Conservation (phyloP, 1,140 invertebrate species). For the Zaprionus lachaisei region DNA sequence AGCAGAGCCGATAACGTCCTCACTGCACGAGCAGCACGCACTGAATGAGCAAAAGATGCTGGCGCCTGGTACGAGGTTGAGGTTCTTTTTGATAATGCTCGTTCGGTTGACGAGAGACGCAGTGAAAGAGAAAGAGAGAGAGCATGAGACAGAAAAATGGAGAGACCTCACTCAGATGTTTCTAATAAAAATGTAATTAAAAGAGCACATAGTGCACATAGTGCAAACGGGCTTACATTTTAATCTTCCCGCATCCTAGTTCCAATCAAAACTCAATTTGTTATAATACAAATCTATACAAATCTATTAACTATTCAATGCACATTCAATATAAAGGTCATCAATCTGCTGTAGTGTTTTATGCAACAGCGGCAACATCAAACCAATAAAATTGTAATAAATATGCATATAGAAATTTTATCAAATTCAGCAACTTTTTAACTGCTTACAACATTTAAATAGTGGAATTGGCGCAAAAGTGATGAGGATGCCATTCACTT, state of each 20-base stretch:
- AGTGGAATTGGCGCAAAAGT: constrained; percentile 16
- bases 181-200: constrained; percentile 69
- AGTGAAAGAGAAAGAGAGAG: not conserved
- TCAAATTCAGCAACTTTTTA: not conserved
- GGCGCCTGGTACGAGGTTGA: constrained; percentile 32
- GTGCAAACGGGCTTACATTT: not conserved
- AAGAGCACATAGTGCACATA: constrained; percentile 15
- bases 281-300: constrained; percentile 78
- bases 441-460: constrained; percentile 12
- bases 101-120: constrained; percentile 1
- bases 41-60: constrained; percentile 60
- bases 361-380: constrained; percentile 50
- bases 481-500: not conserved
- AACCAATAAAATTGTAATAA: constrained; percentile 54
- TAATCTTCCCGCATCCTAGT: constrained; percentile 58
- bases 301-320: constrained; percentile 62
- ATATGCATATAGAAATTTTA: constrained; percentile 24
- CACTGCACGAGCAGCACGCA: constrained; percentile 60
- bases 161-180: constrained; percentile 49
- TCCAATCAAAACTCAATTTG: constrained; percentile 74
- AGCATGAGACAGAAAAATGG: constrained; percentile 4
- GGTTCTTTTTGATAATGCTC: constrained; percentile 30
- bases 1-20: constrained; percentile 50
- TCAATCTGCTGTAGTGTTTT: constrained; percentile 13
- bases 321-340: constrained; percentile 43